Percentiles rank a stretch among this genome's conserved stretches.
These are phyloP conservation scores for Merodon equestris DNA, from an alignment of 2,888 invertebrate genomes.

Conservation along the genomic window DNA sequence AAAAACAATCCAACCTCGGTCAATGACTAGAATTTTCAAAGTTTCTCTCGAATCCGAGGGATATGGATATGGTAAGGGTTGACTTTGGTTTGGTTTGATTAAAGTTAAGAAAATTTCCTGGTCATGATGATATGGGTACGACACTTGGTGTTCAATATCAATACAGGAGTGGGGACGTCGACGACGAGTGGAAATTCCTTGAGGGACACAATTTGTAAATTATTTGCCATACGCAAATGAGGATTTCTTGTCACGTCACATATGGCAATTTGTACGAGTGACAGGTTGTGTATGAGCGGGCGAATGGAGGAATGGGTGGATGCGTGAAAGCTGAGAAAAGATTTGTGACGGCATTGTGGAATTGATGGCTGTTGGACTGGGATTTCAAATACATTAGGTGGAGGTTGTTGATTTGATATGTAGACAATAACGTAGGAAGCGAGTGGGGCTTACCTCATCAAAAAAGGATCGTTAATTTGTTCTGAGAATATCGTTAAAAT, in stretches of 20 bases:
- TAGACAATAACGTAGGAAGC: too few species aligned
- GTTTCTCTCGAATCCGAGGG: conserved; percentile 24
- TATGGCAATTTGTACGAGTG: conserved; percentile 70
- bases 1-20: conserved; percentile 65
- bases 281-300: conserved; percentile 17
- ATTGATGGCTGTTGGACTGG: too few species aligned
- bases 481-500: too few species aligned
- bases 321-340: conserved; percentile 3
- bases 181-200: conserved; percentile 44
- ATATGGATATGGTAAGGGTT: conserved; percentile 15
- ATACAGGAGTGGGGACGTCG: background rate
- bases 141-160: conserved; percentile 62
- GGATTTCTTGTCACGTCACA: conserved; percentile 72
- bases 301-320: too few species aligned
- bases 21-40: conserved; percentile 58
- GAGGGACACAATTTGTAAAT: conserved; percentile 63
- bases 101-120: conserved; percentile 28
- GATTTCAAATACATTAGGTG: too few species aligned
- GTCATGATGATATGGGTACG: conserved; percentile 65
- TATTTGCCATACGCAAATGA: conserved; percentile 68
- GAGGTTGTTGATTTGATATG: too few species aligned
- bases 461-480: too few species aligned
- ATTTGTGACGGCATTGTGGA: conserved; percentile 1
- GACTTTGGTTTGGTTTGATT: conserved; percentile 12
- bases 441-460: too few species aligned